Evolutionary conservation across 2,888 invertebrate genomes (phyloP).

Genomic region (Dolichomitus sp.): DNA sequence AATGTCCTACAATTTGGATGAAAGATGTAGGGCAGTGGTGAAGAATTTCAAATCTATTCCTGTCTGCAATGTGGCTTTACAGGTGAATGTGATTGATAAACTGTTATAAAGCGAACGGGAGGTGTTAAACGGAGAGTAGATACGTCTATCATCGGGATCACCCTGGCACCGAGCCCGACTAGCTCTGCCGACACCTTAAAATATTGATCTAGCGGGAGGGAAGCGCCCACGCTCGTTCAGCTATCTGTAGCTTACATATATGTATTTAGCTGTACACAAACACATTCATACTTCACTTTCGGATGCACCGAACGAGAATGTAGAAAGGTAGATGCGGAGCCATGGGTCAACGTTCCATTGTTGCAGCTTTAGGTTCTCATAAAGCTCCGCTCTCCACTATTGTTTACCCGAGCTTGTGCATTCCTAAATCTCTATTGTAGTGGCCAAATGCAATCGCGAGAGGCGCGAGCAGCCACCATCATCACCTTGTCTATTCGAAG

Average conservation of each 20-base stretch:
- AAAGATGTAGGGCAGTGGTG: background rate
- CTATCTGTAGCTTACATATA: constrained; percentile 30
- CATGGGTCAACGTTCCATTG: constrained; percentile 72
- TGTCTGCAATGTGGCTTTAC: background rate
- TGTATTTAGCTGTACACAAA: background rate
- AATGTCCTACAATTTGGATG: background rate
- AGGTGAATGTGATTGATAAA: constrained; percentile 11
- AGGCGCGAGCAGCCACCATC: constrained; percentile 33
- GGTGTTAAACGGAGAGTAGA: constrained; percentile 15
- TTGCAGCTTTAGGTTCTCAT: constrained; percentile 77
- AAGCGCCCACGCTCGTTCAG: constrained; percentile 51
- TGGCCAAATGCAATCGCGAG: constrained; percentile 73
- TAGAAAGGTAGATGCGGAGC: background rate
- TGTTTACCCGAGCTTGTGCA: constrained; percentile 77
- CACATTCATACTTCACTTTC: constrained; percentile 35
- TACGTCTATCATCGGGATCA: constrained; percentile 43
- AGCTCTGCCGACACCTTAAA: constrained; percentile 67
- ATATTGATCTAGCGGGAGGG: constrained; percentile 71
- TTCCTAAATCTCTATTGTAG: constrained; percentile 80
- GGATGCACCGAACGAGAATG: constrained; percentile 22
- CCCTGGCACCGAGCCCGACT: constrained; percentile 26
- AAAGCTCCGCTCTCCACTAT: constrained; percentile 73
- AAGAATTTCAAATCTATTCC: constrained; percentile 19
- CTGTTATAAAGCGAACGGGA: constrained; percentile 7
- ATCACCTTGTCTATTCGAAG: constrained; percentile 29